phyloP scores from a whole-genome alignment of 2,888 invertebrate genomes.

The Doris montereyensis region DNA sequence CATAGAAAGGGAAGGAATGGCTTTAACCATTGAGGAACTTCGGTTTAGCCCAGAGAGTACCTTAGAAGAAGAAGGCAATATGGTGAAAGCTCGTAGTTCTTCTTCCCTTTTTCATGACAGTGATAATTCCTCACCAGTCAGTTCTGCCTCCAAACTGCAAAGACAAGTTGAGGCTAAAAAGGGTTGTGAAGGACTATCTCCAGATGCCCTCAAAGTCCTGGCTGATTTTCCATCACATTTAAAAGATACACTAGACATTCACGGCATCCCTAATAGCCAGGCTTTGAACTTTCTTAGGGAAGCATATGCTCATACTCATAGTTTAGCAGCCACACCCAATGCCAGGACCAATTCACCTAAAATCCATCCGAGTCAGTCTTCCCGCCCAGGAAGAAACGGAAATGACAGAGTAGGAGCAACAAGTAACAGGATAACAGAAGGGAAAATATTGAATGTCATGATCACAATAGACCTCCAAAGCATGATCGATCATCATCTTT shows the following conservation, averaged over 20 bases:
- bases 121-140: slow-evolving; percentile 30
- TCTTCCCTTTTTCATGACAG: slow-evolving; percentile 36
- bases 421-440: too few species aligned
- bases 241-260: too few species aligned
- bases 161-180: not conserved
- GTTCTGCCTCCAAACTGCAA: slow-evolving; percentile 41
- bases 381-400: too few species aligned
- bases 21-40: slow-evolving; percentile 37
- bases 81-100: slow-evolving; percentile 15
- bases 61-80: not conserved
- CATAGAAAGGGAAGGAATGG: slow-evolving; percentile 39
- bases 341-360: not conserved
- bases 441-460: too few species aligned
- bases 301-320: too few species aligned
- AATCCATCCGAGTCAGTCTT: too few species aligned
- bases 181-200: slow-evolving; percentile 27
- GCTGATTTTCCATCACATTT: not conserved
- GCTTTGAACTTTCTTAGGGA: slow-evolving; percentile 38
- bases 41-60: not conserved
- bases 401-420: too few species aligned
- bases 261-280: slow-evolving; percentile 13
- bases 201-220: slow-evolving; percentile 36
- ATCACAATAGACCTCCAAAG: too few species aligned
- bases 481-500: too few species aligned
- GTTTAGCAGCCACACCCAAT: not conserved